These are phyloP conservation scores for Anarrhichthys ocellatus DNA, from an alignment of 2,113 vertebrate genomes.

Conservation along the genomic window DNA sequence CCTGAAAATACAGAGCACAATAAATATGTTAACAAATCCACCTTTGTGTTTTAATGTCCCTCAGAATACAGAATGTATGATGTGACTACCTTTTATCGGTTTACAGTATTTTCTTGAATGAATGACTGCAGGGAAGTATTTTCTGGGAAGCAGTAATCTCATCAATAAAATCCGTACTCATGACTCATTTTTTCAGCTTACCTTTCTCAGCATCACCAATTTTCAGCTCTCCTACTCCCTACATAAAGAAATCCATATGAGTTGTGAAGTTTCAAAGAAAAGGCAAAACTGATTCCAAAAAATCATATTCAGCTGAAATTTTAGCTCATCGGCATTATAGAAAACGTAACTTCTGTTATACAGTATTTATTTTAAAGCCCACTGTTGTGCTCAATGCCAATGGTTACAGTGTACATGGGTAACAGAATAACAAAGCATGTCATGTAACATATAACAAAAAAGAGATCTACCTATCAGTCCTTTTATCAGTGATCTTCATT, in stretches of 20 bases:
- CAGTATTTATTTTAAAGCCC: neutral
- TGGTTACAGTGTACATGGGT: neutral
- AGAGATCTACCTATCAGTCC: constrained; percentile 15
- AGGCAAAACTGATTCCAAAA: neutral
- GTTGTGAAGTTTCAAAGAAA: neutral
- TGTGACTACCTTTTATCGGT: neutral
- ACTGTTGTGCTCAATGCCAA: neutral
- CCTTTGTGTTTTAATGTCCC: neutral
- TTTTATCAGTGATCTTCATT: constrained; percentile 35
- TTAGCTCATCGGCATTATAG: neutral
- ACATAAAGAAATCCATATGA: constrained; percentile 25
- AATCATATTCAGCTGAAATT: neutral
- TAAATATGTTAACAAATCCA: neutral
- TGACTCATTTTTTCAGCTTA: constrained; percentile 25
- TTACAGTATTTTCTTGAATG: neutral
- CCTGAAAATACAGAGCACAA: constrained; percentile 78
- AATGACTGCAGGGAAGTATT: neutral
- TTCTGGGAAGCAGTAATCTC: neutral
- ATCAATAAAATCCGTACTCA: neutral
- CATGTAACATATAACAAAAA: neutral
- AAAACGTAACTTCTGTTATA: neutral
- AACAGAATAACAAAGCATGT: neutral
- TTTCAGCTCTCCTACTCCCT: constrained; percentile 27
- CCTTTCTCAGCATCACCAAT: constrained; percentile 70
- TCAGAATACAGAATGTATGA: neutral